Evolutionary conservation across 2,113 vertebrate species (phyloP).

Genomic region (Heteronetta atricapilla): DNA sequence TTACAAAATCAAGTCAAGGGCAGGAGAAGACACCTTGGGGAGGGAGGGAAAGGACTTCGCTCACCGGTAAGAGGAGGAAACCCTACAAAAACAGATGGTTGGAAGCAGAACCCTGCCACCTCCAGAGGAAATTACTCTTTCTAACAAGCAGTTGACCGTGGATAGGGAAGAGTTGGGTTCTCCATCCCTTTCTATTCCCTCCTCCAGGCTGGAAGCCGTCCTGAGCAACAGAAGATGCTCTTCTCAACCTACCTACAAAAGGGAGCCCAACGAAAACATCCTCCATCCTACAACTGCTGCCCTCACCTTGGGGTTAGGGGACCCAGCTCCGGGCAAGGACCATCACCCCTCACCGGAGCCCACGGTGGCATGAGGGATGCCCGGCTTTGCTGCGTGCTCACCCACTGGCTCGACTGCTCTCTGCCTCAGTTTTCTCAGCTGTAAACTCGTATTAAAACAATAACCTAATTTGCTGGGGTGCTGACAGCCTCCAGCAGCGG

Average conservation of each 20-base stretch:
- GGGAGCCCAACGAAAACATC: neutral
- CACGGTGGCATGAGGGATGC: neutral
- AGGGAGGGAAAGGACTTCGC: neutral
- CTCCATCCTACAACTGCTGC: neutral
- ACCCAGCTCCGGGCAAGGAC: neutral
- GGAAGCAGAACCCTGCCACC: neutral
- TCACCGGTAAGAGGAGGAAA: neutral
- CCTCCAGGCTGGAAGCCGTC: neutral
- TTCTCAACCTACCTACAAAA: neutral
- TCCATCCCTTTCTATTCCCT: neutral
- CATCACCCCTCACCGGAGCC: neutral
- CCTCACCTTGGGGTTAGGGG: neutral
- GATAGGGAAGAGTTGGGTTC: neutral
- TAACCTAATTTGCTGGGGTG: neutral
- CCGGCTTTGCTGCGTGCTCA: neutral
- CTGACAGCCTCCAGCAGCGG: neutral
- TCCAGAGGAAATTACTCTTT: neutral
- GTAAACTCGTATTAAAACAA: neutral
- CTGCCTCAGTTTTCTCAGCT: conserved; percentile 34
- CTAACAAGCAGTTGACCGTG: neutral
- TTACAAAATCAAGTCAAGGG: neutral
- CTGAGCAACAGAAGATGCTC: neutral
- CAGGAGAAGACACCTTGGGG: neutral
- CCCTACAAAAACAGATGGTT: neutral
- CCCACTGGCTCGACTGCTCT: neutral